phyloP scores from a whole-genome alignment of 2,797 vertebrate genomes.

The Setipinna tenuifilis region DNA sequence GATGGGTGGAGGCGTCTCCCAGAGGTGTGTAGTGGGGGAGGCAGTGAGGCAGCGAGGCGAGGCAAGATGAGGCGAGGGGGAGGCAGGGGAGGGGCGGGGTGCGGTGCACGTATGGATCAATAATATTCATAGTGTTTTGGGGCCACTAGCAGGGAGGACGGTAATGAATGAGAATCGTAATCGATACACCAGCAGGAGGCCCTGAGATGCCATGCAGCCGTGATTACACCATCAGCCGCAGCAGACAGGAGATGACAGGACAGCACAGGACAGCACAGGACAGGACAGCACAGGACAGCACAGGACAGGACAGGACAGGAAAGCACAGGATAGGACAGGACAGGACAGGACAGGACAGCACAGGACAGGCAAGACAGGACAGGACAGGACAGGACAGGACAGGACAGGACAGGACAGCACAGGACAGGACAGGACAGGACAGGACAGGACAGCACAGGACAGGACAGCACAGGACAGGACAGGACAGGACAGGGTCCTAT shows the following conservation, averaged over 20 bases:
- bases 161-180: constrained; percentile 70
- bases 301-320: neutral
- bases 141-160: constrained; percentile 57
- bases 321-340: neutral
- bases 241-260: neutral
- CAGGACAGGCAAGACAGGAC: too few species aligned
- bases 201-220: constrained; percentile 44
- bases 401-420: neutral
- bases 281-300: neutral
- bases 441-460: neutral
- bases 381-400: too few species aligned
- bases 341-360: too few species aligned
- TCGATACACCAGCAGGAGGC: constrained; percentile 59
- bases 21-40: constrained; percentile 73
- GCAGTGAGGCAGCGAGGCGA: constrained; percentile 55
- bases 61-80: too few species aligned
- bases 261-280: neutral
- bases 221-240: constrained; percentile 35
- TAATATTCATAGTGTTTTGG: constrained; percentile 70
- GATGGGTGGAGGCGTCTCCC: constrained; percentile 60
- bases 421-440: neutral
- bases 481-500: neutral
- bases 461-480: neutral
- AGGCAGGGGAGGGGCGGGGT: constrained; percentile 55
- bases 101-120: constrained; percentile 63